Evolutionary conservation across 2,113 vertebrate species (phyloP).

Genomic region (Clarias magur): DNA sequence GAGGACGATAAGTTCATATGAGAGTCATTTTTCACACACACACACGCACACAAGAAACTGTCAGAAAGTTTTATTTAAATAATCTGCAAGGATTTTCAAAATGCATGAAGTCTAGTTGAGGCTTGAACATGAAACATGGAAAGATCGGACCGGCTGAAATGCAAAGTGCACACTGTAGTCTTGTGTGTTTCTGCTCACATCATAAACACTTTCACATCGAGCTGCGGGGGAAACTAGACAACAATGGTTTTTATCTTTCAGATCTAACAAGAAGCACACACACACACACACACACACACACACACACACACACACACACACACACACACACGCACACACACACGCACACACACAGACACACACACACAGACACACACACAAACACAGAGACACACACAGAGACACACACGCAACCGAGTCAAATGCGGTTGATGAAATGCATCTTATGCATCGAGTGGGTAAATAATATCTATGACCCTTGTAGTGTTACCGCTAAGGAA

Average conservation of each 20-base stretch:
- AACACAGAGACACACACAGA: background rate
- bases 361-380: background rate
- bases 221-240: constrained; percentile 1
- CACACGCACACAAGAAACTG: background rate
- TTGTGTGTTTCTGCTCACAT: constrained; percentile 21
- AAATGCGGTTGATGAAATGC: constrained; percentile 1
- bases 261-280: background rate
- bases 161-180: background rate
- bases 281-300: background rate
- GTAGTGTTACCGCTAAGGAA: constrained; percentile 16
- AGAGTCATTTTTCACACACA: background rate
- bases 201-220: constrained; percentile 7
- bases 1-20: background rate
- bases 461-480: constrained; percentile 29
- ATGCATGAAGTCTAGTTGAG: background rate
- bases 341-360: background rate
- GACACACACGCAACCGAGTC: background rate
- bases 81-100: background rate
- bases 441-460: background rate
- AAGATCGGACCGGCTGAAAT: constrained; percentile 10
- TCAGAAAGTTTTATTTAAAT: background rate
- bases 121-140: background rate
- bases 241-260: constrained; percentile 33
- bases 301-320: no score
- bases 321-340: background rate